A percentile compares a stretch with the other conserved stretches of the same genome.
These are phyloP conservation scores for Coleophora flavipennella DNA, from an alignment of 2,888 invertebrate species.

Conservation along the genomic window DNA sequence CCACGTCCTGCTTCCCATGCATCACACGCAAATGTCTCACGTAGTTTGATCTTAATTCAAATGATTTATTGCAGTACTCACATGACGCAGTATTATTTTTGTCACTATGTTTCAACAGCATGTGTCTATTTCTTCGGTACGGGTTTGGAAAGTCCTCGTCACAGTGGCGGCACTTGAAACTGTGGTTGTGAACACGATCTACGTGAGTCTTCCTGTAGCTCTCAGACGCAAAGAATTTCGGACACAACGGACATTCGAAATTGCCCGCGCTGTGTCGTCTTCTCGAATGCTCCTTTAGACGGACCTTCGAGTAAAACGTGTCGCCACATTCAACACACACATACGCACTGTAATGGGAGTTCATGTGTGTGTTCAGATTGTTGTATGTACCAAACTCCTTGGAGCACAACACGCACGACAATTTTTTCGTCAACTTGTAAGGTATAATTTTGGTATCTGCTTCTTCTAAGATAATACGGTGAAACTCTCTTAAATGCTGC, in stretches of 20 bases:
- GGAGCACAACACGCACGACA: conserved; percentile 36
- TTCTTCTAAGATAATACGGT: conserved; percentile 27
- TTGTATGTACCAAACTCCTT: conserved; percentile 27
- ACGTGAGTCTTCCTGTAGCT: conserved; percentile 38
- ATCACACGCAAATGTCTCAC: conserved; percentile 41
- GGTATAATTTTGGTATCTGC: conserved; percentile 37
- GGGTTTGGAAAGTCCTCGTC: conserved; percentile 25
- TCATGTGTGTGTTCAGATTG: conserved; percentile 46
- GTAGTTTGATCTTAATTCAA: conserved; percentile 53
- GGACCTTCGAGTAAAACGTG: conserved; percentile 25
- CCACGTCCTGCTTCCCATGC: conserved; percentile 32
- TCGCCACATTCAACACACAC: conserved; percentile 47
- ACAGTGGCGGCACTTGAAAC: conserved; percentile 37
- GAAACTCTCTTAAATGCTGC: conserved; percentile 30
- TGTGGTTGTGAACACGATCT: conserved; percentile 27
- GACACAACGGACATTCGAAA: conserved; percentile 51
- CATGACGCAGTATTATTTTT: conserved; percentile 32
- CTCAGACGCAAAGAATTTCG: conserved; percentile 48
- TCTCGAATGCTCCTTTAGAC: conserved; percentile 48
- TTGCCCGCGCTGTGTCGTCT: conserved; percentile 54
- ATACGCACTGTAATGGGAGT: conserved; percentile 43
- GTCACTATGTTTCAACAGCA: conserved; percentile 29
- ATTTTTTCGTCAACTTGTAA: conserved; percentile 21
- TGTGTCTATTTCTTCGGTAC: conserved; percentile 12
- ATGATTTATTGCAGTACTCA: conserved; percentile 46